Conservation (phyloP, 2,888 invertebrate genomes). For the Azorinus chamasolen region DNA sequence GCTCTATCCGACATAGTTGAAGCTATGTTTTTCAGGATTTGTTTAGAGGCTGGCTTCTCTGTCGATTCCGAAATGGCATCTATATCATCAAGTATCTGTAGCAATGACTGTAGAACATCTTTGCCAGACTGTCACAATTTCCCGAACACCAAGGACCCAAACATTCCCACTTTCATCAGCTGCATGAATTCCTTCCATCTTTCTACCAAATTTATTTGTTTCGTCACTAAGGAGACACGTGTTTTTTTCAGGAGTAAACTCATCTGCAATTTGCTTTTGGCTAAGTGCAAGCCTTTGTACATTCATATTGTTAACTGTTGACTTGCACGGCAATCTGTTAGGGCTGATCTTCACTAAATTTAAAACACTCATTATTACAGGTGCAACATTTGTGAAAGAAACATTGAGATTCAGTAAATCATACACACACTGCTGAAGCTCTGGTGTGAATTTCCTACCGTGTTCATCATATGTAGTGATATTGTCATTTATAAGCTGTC, state of each 20-base stretch:
- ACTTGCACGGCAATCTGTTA: conserved; percentile 24
- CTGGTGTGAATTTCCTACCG: conserved; percentile 18
- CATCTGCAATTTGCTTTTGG: conserved; percentile 39
- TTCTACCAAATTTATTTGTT: conserved; percentile 35
- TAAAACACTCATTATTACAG: conserved; percentile 36
- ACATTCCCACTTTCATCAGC: conserved; percentile 23
- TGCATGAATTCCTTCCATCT: conserved; percentile 38
- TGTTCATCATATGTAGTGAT: conserved; percentile 23
- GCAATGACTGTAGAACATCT: conserved; percentile 10
- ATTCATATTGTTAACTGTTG: conserved; percentile 45
- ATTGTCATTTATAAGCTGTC: too few relatives aligned
- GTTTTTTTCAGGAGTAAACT: conserved; percentile 14
- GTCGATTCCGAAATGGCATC: background rate
- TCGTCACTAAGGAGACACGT: conserved; percentile 43
- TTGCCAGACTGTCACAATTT: conserved; percentile 22
- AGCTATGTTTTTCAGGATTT: conserved; percentile 24
- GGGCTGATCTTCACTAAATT: conserved; percentile 7
- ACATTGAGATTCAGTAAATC: conserved; percentile 26
- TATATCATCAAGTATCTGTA: conserved; percentile 24
- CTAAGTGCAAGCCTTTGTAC: conserved; percentile 23
- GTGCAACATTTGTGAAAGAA: conserved; percentile 25
- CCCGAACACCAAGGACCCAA: conserved; percentile 24
- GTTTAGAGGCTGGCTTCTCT: conserved; percentile 10
- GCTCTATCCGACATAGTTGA: conserved; percentile 24
- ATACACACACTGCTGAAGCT: conserved; percentile 40